Conservation (phyloP, 2,888 invertebrate species). For the Chydorus sphaericus region DNA sequence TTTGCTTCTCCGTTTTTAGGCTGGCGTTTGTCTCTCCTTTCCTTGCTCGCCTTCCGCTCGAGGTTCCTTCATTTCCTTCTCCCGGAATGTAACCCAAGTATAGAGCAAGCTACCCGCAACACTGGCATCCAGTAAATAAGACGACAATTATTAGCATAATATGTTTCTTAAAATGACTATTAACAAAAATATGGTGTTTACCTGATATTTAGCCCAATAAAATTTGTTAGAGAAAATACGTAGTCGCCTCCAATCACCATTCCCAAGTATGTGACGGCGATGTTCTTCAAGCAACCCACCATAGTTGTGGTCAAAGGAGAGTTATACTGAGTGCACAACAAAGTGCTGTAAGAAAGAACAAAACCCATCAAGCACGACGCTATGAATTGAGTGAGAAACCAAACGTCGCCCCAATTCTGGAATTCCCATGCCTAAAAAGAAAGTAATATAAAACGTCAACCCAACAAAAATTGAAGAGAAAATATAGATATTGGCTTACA, state of each 20-base stretch:
- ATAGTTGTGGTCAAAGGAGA: slow-evolving; percentile 98
- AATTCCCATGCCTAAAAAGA: slow-evolving; percentile 40
- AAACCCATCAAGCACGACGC: slow-evolving; percentile 95
- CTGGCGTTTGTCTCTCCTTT: too few species aligned
- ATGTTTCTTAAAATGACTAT: neutral
- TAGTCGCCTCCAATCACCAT: slow-evolving; percentile 99
- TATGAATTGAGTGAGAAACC: slow-evolving; percentile 66
- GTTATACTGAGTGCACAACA: slow-evolving; percentile 89
- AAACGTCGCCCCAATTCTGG: slow-evolving; percentile 52
- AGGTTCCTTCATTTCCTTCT: slow-evolving; percentile 32
- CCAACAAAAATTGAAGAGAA: neutral
- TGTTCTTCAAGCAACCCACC: slow-evolving; percentile 94
- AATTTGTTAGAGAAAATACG: slow-evolving; percentile 84
- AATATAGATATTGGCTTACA: slow-evolving; percentile 17
- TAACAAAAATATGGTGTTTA: slow-evolving; percentile 20
- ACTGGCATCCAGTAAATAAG: slow-evolving; percentile 18
- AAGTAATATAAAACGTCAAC: neutral
- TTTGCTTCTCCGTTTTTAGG: too few species aligned
- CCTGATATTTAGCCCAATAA: slow-evolving; percentile 89
- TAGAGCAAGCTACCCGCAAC: slow-evolving; percentile 71
- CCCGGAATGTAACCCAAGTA: slow-evolving; percentile 70
- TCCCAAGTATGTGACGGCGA: slow-evolving; percentile 90
- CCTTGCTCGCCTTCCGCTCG: neutral
- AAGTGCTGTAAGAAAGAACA: slow-evolving; percentile 82
- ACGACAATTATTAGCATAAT: neutral